Conservation (phyloP, 2,888 invertebrate species). For the Nemoura dubitans region DNA sequence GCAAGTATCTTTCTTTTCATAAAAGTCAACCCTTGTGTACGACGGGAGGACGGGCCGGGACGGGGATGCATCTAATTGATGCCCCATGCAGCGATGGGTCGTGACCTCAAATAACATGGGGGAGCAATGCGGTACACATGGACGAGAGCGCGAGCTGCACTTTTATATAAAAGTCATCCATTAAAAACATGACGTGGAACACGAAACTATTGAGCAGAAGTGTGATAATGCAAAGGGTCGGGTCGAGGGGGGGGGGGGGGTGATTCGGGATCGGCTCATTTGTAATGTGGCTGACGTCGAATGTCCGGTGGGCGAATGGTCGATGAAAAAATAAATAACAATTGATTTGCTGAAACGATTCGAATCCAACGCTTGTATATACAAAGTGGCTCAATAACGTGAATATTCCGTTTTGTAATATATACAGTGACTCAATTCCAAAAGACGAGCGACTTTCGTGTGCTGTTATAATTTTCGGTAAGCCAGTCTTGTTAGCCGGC, state of each 20-base stretch:
- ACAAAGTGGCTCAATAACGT: too few species aligned
- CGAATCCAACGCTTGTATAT: neutral
- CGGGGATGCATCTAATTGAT: slow-evolving; percentile 15
- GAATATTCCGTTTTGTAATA: too few species aligned
- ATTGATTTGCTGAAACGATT: neutral
- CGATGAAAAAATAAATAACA: neutral
- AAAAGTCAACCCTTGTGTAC: neutral
- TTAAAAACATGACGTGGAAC: slow-evolving; percentile 16
- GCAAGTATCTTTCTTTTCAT: neutral
- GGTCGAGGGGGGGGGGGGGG: neutral
- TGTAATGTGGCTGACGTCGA: neutral
- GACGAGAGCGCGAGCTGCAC: neutral
- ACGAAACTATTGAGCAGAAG: neutral
- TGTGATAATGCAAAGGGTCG: neutral
- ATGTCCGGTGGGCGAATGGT: too few species aligned
- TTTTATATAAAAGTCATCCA: slow-evolving; percentile 9
- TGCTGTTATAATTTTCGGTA: too few species aligned
- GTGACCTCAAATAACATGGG: slow-evolving; percentile 28
- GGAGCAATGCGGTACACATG: neutral
- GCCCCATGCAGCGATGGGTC: slow-evolving; percentile 21
- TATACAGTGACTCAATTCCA: too few species aligned
- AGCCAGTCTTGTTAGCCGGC: neutral
- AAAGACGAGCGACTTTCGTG: too few species aligned
- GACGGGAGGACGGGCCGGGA: neutral
- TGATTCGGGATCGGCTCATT: neutral